Conservation (phyloP, 2,113 vertebrate species). For the Chloroceryle aenea region DNA sequence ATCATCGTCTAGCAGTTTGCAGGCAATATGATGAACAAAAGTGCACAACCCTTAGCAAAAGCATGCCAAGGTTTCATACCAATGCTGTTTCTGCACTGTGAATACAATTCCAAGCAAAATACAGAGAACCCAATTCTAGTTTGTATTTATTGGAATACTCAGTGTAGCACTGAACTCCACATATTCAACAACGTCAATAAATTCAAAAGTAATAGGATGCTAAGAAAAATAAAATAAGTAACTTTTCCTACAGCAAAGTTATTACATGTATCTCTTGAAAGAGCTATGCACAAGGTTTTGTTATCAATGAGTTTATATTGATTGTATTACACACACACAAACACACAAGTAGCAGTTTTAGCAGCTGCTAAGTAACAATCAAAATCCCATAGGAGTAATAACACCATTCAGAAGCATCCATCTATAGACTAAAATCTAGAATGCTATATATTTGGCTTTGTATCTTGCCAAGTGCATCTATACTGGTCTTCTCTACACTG, state of each 20-base stretch:
- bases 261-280: background rate
- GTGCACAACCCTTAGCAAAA: background rate
- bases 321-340: fast-evolving
- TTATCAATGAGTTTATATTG: background rate
- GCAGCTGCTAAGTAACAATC: background rate
- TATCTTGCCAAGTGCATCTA: background rate
- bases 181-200: background rate
- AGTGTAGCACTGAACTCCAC: background rate
- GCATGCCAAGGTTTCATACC: background rate
- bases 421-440: background rate
- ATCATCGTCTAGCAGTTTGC: background rate
- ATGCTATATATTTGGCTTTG: background rate
- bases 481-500: background rate
- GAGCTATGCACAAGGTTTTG: background rate
- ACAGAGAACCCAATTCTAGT: background rate
- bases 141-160: background rate
- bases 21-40: background rate
- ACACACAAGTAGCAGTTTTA: background rate
- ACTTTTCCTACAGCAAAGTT: background rate
- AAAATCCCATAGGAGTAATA: background rate
- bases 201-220: background rate
- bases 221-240: background rate
- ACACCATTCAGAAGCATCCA: background rate
- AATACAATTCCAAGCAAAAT: background rate
- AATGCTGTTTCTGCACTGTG: background rate